phyloP scores from a whole-genome alignment of 2,888 invertebrate genomes.

The Oligia strigilis region DNA sequence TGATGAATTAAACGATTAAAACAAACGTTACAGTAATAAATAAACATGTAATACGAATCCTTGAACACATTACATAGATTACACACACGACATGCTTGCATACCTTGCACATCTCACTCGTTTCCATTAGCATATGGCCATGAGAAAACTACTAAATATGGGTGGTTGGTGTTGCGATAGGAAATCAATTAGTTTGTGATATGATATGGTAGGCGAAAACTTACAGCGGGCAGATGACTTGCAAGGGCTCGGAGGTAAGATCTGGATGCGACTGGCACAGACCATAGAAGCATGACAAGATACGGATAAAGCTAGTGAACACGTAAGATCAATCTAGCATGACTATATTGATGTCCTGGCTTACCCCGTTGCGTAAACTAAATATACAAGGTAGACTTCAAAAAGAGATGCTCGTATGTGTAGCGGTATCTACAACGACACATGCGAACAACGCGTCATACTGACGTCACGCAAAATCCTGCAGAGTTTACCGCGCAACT shows the following conservation, averaged over 20 bases:
- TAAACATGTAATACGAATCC: conserved; percentile 50
- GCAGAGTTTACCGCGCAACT: too few relatives aligned
- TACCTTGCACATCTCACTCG: conserved; percentile 35
- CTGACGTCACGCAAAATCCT: too few relatives aligned
- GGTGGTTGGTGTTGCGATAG: conserved; percentile 9
- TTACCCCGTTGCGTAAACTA: not conserved
- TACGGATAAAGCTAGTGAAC: not conserved
- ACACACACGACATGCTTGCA: conserved; percentile 48
- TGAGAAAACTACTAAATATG: conserved; percentile 32
- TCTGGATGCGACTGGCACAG: not conserved
- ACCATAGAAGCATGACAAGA: too few relatives aligned
- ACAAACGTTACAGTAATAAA: conserved; percentile 44
- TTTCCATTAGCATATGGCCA: conserved; percentile 42
- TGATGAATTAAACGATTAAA: conserved; percentile 23
- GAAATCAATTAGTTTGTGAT: not conserved
- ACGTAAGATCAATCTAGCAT: not conserved
- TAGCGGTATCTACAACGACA: too few relatives aligned
- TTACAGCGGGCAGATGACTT: not conserved
- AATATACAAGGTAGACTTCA: not conserved
- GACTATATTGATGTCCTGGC: not conserved
- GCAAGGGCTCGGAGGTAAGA: not conserved
- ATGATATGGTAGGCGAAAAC: not conserved
- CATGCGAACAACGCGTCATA: too few relatives aligned
- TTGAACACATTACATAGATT: conserved; percentile 64
- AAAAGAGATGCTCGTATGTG: not conserved